Conservation (phyloP, 2,888 invertebrate species). For the Salticus scenicus region DNA sequence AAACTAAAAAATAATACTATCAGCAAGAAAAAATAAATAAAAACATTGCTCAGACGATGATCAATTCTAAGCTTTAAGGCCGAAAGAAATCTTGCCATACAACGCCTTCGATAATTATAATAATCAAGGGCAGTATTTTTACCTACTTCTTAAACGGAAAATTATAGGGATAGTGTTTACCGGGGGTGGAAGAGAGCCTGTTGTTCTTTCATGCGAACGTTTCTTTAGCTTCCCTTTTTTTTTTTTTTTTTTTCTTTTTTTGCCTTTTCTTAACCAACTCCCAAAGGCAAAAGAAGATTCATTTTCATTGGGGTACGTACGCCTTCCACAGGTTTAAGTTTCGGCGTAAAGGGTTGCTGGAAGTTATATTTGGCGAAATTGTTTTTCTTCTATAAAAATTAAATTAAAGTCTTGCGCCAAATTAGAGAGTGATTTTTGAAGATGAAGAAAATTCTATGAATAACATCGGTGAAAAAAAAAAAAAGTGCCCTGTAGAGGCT, state of each 20-base stretch:
- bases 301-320: constrained; percentile 31
- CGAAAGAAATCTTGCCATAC: constrained; percentile 51
- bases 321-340: constrained; percentile 53
- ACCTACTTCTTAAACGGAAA: constrained; percentile 63
- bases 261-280: neutral
- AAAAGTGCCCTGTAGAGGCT: too few relatives aligned
- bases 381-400: too few relatives aligned
- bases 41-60: constrained; percentile 37
- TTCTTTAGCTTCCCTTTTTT: neutral
- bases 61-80: constrained; percentile 52
- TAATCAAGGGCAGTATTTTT: constrained; percentile 60
- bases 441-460: too few relatives aligned
- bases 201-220: neutral
- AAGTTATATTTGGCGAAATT: constrained; percentile 29
- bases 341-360: constrained; percentile 30
- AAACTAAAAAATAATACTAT: neutral
- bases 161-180: constrained; percentile 63
- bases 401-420: too few relatives aligned
- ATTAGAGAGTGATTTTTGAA: too few relatives aligned
- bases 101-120: constrained; percentile 62
- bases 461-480: too few relatives aligned
- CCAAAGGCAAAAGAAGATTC: constrained; percentile 56
- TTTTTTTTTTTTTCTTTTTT: constrained; percentile 16
- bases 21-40: too few relatives aligned
- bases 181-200: constrained; percentile 16